These are phyloP conservation scores for Drosophila acutilabella DNA, from an alignment of 2,888 invertebrate genomes.

Conservation along the genomic window DNA sequence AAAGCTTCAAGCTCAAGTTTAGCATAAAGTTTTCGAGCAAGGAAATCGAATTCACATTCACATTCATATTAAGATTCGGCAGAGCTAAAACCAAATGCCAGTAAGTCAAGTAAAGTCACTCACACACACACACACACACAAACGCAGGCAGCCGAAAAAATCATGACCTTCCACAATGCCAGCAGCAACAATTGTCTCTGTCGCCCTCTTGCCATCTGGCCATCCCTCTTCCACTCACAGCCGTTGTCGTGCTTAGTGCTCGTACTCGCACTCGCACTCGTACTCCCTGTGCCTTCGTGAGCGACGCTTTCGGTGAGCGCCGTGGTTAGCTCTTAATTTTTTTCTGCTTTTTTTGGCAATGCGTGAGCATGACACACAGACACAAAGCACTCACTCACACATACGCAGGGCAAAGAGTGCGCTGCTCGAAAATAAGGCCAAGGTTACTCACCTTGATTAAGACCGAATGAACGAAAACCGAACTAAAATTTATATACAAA, in stretches of 20 bases:
- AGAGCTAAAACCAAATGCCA: slow-evolving; percentile 55
- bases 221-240: slow-evolving; percentile 1
- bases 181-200: slow-evolving; percentile 65
- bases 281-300: slow-evolving; percentile 48
- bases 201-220: slow-evolving; percentile 39
- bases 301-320: slow-evolving; percentile 58
- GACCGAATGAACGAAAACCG: slow-evolving; percentile 74
- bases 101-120: slow-evolving; percentile 50
- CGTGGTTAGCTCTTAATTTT: slow-evolving; percentile 49
- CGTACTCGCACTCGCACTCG: slow-evolving; percentile 11
- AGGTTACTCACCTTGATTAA: slow-evolving; percentile 84
- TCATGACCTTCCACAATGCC: slow-evolving; percentile 84
- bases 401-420: slow-evolving; percentile 64
- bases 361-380: slow-evolving; percentile 53
- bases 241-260: neutral
- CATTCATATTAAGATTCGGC: slow-evolving; percentile 37
- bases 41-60: slow-evolving; percentile 57
- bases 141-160: slow-evolving; percentile 69
- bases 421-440: slow-evolving; percentile 83
- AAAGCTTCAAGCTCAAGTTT: slow-evolving; percentile 3
- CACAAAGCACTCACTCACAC: slow-evolving; percentile 21
- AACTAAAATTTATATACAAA: slow-evolving; percentile 61
- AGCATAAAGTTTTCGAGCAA: slow-evolving; percentile 33
- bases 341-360: slow-evolving; percentile 62
- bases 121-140: slow-evolving; percentile 20